A percentile compares a stretch with the other conserved stretches of the same genome.
Conservation (phyloP, 2,888 invertebrate species). For the Rhopalosiphum nymphaeae region DNA sequence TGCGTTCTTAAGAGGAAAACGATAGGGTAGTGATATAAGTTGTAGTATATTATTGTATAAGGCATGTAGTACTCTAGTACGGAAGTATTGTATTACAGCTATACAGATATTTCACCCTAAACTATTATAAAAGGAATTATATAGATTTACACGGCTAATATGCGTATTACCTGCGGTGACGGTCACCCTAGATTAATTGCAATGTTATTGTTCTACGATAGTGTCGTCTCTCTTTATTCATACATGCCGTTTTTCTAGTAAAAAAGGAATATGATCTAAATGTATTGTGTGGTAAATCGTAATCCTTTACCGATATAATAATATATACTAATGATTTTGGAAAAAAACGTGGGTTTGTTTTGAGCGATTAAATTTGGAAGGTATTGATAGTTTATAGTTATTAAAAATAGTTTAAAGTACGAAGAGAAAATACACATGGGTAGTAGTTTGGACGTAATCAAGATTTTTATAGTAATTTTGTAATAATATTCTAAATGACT, state of each 20-base stretch:
- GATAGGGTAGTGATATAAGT: not conserved
- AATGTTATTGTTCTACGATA: not conserved
- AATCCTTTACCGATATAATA: not conserved
- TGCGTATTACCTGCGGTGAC: not conserved
- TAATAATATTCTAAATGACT: not conserved
- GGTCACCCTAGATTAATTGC: not conserved
- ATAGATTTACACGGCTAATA: conserved; percentile 5
- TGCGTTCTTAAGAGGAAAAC: not conserved
- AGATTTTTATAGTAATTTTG: not conserved
- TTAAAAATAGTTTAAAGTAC: not conserved
- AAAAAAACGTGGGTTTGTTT: not conserved
- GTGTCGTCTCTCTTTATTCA: not conserved
- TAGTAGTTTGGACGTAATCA: not conserved
- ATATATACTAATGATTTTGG: not conserved
- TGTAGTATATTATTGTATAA: not conserved
- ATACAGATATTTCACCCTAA: not conserved
- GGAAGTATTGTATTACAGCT: not conserved
- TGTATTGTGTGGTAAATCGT: not conserved
- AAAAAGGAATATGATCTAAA: not conserved
- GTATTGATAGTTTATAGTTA: not conserved
- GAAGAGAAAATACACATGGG: not conserved
- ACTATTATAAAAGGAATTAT: conserved; percentile 2
- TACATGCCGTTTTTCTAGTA: not conserved
- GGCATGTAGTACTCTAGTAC: not conserved
- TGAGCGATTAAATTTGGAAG: not conserved